Evolutionary conservation across 2,797 vertebrate genomes (phyloP).

Genomic region (Tapirus indicus): DNA sequence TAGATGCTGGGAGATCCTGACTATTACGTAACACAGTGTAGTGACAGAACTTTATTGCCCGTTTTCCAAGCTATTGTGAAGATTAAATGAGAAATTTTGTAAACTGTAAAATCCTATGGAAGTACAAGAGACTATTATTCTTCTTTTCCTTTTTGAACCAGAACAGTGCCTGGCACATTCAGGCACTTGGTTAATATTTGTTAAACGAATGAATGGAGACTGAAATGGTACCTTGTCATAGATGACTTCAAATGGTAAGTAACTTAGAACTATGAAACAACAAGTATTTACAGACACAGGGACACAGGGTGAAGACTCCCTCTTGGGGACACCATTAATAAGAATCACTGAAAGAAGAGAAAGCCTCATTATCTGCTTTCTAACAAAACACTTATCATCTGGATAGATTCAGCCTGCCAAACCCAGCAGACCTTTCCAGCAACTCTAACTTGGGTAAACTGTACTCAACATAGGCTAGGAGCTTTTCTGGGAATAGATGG

Average conservation of each 20-base stretch:
- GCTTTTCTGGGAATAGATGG: neutral
- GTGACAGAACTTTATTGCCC: neutral
- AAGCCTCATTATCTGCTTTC: neutral
- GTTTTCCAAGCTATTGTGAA: neutral
- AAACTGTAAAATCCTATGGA: neutral
- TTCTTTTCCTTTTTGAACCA: neutral
- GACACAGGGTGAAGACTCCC: neutral
- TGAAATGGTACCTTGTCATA: neutral
- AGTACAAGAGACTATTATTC: too few species aligned
- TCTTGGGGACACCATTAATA: neutral
- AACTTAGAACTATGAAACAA: neutral
- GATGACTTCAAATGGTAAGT: neutral
- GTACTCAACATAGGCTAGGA: neutral
- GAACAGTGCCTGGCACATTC: neutral
- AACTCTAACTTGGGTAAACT: neutral
- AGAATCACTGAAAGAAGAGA: neutral
- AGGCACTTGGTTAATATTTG: neutral
- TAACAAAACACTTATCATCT: fast-evolving
- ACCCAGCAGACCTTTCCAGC: neutral
- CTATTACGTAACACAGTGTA: neutral
- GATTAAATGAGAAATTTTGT: neutral
- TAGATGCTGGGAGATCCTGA: neutral
- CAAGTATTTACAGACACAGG: neutral
- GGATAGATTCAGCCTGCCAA: neutral
- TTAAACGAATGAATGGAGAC: neutral